Conservation (phyloP, 2,113 vertebrate genomes). For the Ginglymostoma cirratum region DNA sequence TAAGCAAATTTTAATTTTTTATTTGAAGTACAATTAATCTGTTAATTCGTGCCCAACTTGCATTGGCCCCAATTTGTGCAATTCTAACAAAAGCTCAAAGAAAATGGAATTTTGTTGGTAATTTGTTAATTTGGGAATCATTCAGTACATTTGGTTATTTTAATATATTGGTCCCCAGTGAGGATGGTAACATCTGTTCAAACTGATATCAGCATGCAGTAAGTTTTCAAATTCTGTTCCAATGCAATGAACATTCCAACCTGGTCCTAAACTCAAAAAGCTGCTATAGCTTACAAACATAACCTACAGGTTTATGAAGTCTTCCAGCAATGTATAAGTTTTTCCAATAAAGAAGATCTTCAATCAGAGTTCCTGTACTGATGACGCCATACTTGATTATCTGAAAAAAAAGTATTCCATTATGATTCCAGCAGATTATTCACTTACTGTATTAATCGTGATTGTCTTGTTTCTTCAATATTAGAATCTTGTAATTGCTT, state of each 20-base stretch:
- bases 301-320: slow-evolving; percentile 86
- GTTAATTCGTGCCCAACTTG: no score
- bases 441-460: background rate
- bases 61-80: no score
- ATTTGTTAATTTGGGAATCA: no score
- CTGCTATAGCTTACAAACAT: background rate
- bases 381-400: slow-evolving; percentile 92
- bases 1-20: no score
- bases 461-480: background rate
- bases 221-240: background rate
- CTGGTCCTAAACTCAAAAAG: background rate
- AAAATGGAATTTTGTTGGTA: no score
- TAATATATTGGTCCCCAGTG: no score
- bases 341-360: slow-evolving; percentile 86
- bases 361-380: slow-evolving; percentile 72
- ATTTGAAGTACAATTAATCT: no score
- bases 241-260: background rate
- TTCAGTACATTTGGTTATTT: no score
- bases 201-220: background rate
- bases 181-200: no score
- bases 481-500: background rate
- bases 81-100: no score
- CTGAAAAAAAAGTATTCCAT: slow-evolving; percentile 51
- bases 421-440: background rate
- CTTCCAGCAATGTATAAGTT: slow-evolving; percentile 84